phyloP scores from a whole-genome alignment of 2,888 invertebrate genomes.

The Chaetoderma sp. region DNA sequence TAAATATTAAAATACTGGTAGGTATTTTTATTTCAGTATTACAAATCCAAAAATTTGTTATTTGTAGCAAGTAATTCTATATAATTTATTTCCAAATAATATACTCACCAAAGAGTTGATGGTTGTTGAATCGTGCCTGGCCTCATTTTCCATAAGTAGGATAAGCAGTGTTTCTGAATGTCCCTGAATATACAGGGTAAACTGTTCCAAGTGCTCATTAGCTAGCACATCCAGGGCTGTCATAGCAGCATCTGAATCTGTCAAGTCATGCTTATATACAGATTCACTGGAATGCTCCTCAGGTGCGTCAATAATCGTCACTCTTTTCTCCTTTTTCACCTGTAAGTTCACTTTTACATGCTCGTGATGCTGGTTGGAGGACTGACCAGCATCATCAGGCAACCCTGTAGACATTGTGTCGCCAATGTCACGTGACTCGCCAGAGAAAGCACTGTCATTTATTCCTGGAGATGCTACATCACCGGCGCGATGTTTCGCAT shows the following conservation, averaged over 20 bases:
- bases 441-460: slow-evolving; percentile 3
- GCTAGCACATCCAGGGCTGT: not conserved
- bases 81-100: not conserved
- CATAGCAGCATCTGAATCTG: not conserved
- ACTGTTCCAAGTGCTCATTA: not conserved
- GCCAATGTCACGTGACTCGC: not conserved
- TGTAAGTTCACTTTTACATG: too few relatives aligned
- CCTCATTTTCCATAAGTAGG: slow-evolving; percentile 47
- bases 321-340: too few relatives aligned
- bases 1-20: too few relatives aligned
- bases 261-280: not conserved
- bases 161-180: slow-evolving; percentile 57
- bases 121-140: slow-evolving; percentile 41
- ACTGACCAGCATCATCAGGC: not conserved
- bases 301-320: not conserved
- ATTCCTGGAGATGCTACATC: not conserved
- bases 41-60: not conserved
- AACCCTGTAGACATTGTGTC: too few relatives aligned
- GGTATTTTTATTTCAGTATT: too few relatives aligned
- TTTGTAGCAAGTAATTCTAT: not conserved
- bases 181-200: slow-evolving; percentile 55
- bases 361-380: too few relatives aligned
- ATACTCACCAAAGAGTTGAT: slow-evolving; percentile 52
- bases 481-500: too few relatives aligned
- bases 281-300: not conserved